phyloP scores from a whole-genome alignment of 2,113 vertebrate genomes.

The Phainopepla nitens region DNA sequence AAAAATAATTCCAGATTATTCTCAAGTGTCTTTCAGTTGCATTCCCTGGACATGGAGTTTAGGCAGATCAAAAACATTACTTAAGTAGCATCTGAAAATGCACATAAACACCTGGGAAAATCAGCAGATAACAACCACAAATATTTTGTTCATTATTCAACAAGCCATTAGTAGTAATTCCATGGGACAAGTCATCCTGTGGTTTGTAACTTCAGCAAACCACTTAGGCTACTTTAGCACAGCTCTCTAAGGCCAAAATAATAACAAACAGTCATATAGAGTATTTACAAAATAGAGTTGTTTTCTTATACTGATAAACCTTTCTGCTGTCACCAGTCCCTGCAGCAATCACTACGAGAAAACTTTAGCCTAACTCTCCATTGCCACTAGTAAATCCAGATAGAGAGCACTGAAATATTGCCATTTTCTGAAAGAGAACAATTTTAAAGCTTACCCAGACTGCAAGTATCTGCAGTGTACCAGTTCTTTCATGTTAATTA shows the following conservation, averaged over 20 bases:
- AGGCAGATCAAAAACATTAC: neutral
- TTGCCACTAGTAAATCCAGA: neutral
- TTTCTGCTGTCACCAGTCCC: neutral
- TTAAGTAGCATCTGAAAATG: neutral
- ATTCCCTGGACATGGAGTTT: neutral
- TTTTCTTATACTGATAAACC: neutral
- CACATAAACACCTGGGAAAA: neutral
- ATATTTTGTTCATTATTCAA: slow-evolving; percentile 6
- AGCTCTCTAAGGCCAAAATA: neutral
- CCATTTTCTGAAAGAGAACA: neutral
- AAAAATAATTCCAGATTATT: neutral
- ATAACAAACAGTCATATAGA: neutral
- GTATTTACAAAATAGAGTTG: neutral
- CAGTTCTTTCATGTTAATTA: neutral
- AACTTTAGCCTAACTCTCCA: neutral
- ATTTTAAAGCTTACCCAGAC: neutral
- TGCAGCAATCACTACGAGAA: neutral
- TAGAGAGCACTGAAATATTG: neutral
- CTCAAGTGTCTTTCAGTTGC: neutral
- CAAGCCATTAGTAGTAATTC: neutral
- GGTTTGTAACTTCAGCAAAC: neutral
- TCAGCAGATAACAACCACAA: neutral
- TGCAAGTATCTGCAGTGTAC: neutral
- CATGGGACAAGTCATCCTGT: neutral
- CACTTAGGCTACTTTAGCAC: neutral